Base-by-base conservation (phyloP, 2,888 invertebrate genomes). In the Temnothorax unifasciatus region DNA sequence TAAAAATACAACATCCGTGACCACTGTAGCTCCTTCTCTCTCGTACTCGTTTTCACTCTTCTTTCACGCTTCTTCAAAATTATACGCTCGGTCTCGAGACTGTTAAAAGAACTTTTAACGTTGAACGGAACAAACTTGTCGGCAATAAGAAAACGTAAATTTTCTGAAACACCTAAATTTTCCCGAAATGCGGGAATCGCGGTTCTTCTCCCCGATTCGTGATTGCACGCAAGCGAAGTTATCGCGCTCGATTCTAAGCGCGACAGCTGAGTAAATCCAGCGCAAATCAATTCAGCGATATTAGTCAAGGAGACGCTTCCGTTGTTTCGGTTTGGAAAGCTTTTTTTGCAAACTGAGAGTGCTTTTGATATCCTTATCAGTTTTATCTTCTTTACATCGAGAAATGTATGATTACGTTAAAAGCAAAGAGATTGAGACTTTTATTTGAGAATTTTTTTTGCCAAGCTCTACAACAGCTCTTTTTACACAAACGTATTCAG, bases 1-100 rank as follows among this genome's bases (percentile, higher is more conserved):
- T 79, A 71, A 85, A 89, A 86, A 89, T 87, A 86, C 1, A 47
- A 76, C 68, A 29, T 54, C 71, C n/a, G 0, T 41, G 68, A 82
- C 13, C 61, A 21, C 15, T 38, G 47, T 61, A 61, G 38, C n/a
- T 47, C 21, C 13, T 54, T 44, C 9, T 52, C 25, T 4, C 15
- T 47, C 52, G 75, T 34, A 15, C 68, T 63, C 74, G 44, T 15
- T 29, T 29, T 41, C 41, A 34, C 6, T 34, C 6, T 34, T 34
- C 34, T 52, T n/a, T 74, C 21, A 69, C 5, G 21, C n/a, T 11
- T 68, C 25, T 44, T n/a, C 21, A 59, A 82, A 34, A 68, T 44
- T 47, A n/a, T 34, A 29, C 13, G 21, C 9, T 15, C n/a, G 6
- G 8, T 38, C 18, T 38, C 18, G n/a, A 18, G 18, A 38, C 44